Base-by-base conservation (phyloP, 2,113 vertebrate genomes). In the Sinocyclocheilus maitianheensis region DNA sequence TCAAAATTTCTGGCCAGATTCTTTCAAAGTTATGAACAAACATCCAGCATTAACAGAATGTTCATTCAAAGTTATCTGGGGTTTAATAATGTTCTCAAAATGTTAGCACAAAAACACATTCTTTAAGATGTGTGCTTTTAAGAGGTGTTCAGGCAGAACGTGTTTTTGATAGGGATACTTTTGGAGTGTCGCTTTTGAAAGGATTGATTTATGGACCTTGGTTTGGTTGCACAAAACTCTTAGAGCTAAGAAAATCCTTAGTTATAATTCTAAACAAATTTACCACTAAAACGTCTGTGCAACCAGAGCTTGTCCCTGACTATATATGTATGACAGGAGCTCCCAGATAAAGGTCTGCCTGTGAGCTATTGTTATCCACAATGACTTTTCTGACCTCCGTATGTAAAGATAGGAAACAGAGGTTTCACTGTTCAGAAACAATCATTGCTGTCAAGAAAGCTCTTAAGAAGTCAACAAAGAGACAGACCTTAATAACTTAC, bases 381-480 rank as follows among this genome's bases (percentile, higher is more conserved):
- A 22, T 43, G 77, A 80, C 55, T 58, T 80, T 63, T 80, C 18
- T 80, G 77, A 63, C 58, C 77, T 80, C 37, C 3, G 9, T 43
- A 16, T 5, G 1, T 24, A 80, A 62, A 40, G 34, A 62, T 6
- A 63, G 4, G 34, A 80, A 58, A 6, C 12, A 60, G 58, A 13
- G 55, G 7, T 67, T 63, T 67, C 30, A 16, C 30, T 62, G 20
- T 43, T 62, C n/a, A 46, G 79, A 81, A 81, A 65, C 37, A 67
- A 65, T 81, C 79, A 40, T 14, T 6, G 12, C 30, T 58, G 18
- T 4, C 18, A 40, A 63, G 58, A 81, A 60, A 81, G 60, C 79
- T 34, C 20, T 62, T 65, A 81, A 48, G 60, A 67, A 67, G 62
- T 67, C 62, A 81, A 81, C 60, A 81, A 67, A 81, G 79, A 81